Percentiles rank a stretch among this genome's conserved stretches.
phyloP scores from a whole-genome alignment of 2,113 vertebrate species.

The Centropus bengalensis region DNA sequence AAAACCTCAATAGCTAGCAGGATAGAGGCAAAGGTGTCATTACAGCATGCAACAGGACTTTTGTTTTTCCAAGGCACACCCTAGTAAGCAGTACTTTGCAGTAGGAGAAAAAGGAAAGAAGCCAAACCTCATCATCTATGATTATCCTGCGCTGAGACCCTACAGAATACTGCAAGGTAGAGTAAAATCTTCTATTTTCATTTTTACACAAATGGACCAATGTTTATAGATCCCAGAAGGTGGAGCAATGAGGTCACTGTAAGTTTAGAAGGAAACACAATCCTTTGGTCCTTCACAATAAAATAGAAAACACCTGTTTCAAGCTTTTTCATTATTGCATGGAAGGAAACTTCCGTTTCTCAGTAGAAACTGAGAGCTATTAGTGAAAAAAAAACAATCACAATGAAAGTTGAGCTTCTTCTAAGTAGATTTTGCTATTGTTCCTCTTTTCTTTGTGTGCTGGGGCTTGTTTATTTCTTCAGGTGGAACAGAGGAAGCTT shows the following conservation, averaged over 20 bases:
- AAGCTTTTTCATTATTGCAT: neutral
- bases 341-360: neutral
- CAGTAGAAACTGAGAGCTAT: neutral
- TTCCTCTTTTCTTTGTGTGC: neutral
- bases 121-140: conserved; percentile 89
- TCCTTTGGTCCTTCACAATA: neutral
- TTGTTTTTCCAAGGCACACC: conserved; percentile 82
- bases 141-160: conserved; percentile 84
- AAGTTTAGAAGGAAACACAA: neutral
- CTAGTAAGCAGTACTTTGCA: conserved; percentile 81
- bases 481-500: conserved; percentile 87
- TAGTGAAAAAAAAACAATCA: neutral
- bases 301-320: neutral
- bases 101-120: conserved; percentile 89
- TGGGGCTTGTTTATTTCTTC: neutral
- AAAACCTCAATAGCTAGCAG: neutral
- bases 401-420: neutral
- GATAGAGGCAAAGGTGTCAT: neutral
- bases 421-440: neutral
- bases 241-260: neutral
- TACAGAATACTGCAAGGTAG: conserved; percentile 88
- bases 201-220: neutral
- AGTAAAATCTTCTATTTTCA: neutral
- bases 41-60: conserved; percentile 28
- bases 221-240: conserved; percentile 1